Base-by-base conservation (phyloP, 2,888 invertebrate genomes). In the Gasteruption jaculator region DNA sequence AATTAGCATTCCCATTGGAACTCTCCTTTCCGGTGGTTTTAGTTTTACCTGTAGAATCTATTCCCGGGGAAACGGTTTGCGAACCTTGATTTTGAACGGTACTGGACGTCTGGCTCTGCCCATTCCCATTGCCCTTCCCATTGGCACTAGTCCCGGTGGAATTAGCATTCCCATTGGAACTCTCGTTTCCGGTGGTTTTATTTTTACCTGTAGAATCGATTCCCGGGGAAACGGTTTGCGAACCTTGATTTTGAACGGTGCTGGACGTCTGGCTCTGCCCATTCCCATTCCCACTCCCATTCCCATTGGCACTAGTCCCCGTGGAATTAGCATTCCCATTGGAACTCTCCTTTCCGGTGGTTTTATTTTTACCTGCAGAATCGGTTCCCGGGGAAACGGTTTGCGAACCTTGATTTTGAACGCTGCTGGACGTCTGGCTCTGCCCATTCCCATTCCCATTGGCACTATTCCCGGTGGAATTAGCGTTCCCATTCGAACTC, bases 401-500 rank as follows among this genome's bases (percentile, higher is more conserved):
- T n/a, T 11, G 5, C 10, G 32, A 22, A 8, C 22, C 22, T 20
- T 20, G 32, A 21, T 11, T 32, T 4, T 15, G 14, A 3, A 36
- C 15, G 20, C 38, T 38, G 22, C 45, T 37, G 19, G 30, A 12
- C 8, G 39, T 36, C 3, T 11, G 14, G 14, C 37, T 34, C 14
- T 26, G 37, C 11, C 24, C 19, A 25, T 48, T 40, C 1, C 16
- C 7, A 16, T 47, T 41, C 19, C 45, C 47, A 12, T 43, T 38
- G 5, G 35, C 35, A 6, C 40, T 10, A 22, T 43, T 46, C 3
- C 46, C 48, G 12, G 26, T 26, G 14, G 24, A 32, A 22, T n/a
- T 34, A 37, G 41, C 41, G 19, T 48, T 31, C 2, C 47, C 44
- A 8, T 47, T 45, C 5, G 32, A 32, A 11, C 47, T 31, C 19